phyloP scores from a whole-genome alignment of 2,797 vertebrate species.

The Calcarius lapponicus region DNA sequence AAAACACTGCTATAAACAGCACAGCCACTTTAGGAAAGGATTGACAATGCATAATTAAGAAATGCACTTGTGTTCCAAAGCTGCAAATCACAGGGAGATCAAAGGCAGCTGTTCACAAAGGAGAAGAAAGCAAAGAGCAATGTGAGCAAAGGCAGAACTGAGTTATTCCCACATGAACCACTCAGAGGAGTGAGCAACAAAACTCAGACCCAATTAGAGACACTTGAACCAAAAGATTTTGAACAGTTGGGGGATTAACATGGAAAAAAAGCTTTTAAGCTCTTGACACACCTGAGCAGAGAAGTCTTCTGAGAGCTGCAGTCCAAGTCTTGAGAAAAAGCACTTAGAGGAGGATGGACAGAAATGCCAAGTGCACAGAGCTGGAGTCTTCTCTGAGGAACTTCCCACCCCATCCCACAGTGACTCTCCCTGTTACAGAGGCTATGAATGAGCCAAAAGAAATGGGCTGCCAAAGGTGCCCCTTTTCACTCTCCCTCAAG shows the following conservation, averaged over 20 bases:
- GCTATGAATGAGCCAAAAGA: background rate
- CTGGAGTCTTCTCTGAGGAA: background rate
- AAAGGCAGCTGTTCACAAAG: slow-evolving; percentile 46
- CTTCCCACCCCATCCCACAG: background rate
- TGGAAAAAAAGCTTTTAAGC: background rate
- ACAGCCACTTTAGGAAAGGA: background rate
- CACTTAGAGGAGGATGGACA: background rate
- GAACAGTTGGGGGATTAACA: background rate
- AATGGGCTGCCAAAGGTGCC: background rate
- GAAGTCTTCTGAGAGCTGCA: background rate
- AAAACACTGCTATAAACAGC: background rate
- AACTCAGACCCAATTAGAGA: background rate
- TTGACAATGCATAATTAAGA: slow-evolving; percentile 24
- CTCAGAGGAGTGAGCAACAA: background rate
- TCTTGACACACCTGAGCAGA: background rate
- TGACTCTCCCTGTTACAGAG: background rate
- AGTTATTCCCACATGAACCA: slow-evolving; percentile 15
- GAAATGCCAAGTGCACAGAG: background rate
- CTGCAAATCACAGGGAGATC: slow-evolving; percentile 53
- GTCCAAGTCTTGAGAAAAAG: background rate
- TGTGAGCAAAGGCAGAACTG: background rate
- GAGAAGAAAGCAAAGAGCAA: background rate
- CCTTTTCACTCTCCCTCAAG: background rate
- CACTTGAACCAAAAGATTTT: background rate
- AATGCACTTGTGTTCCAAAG: slow-evolving; percentile 19